Base-by-base conservation (phyloP, 1,140 invertebrate species). In the Hycleus cichorii region DNA sequence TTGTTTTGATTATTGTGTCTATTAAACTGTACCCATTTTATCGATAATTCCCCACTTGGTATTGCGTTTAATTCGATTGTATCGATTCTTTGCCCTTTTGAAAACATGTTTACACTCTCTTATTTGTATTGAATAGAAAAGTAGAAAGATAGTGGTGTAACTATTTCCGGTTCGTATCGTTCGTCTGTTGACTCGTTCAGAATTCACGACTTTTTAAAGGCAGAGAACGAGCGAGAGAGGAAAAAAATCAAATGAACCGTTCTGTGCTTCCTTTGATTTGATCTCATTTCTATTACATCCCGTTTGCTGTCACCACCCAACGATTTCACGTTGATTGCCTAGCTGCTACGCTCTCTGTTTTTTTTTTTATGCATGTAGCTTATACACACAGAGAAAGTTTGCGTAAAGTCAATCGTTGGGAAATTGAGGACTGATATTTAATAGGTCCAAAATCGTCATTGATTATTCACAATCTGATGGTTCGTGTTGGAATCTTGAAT, bases 401-500 rank as follows among this genome's bases (percentile, higher is more conserved):
- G 56, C 52, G 59, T 57, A 56, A 61, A 59, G 57, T 59, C 59
- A 59, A 50, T 62, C 63, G 57, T 49, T 43, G 44, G 50, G 49
- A 56, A 56, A 50, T 57, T 57, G 60, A 49, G 59, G 58, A 27
- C 46, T 50, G 57, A 60, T 60, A 62, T 64, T 64, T 62, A 64
- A 64, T 64, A 57, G 63, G 52, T 47, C 38, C 45, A 50, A 57
- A 18, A 7, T 7, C 62, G 59, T 64, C 63, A 49, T 42, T 55
- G 56, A 64, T 64, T 61, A 64, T 64, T 64, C 60, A 64, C 60
- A 53, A 62, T 62, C 60, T 59, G 61, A 57, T 56, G 53, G 53
- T 46, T 32, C 42, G 51, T 47, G 50, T 11, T 48, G 51, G 40
- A 40, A 49, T 60, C 26, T 54, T 40, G 53, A 44, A 47, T 60